phyloP scores from a whole-genome alignment of 2,888 invertebrate genomes.

The Drosophila rubida region DNA sequence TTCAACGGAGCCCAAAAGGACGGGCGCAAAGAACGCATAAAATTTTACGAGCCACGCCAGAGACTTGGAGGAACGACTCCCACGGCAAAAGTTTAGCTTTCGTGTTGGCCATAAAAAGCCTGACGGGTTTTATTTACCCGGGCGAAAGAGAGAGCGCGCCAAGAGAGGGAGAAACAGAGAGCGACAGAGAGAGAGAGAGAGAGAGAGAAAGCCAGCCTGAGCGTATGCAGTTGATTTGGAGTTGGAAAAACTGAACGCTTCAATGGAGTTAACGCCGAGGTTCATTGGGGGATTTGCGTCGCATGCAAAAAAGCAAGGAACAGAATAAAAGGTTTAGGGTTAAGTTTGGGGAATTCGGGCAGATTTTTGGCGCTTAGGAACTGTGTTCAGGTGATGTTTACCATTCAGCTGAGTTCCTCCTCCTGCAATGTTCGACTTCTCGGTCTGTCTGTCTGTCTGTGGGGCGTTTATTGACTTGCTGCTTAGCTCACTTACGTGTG shows the following conservation, averaged over 20 bases:
- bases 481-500: constrained; percentile 47
- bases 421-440: not conserved
- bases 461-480: constrained; percentile 65
- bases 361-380: constrained; percentile 25
- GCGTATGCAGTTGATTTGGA: constrained; percentile 71
- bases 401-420: constrained; percentile 4
- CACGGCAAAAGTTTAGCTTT: constrained; percentile 76
- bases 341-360: constrained; percentile 33
- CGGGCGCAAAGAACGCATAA: constrained; percentile 76
- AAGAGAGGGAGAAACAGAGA: not conserved
- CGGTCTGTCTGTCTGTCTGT: constrained; percentile 19
- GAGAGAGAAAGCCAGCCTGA: constrained; percentile 9
- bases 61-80: constrained; percentile 61
- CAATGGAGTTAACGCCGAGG: constrained; percentile 61
- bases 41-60: constrained; percentile 73
- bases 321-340: constrained; percentile 51
- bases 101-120: constrained; percentile 74
- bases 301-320: constrained; percentile 19
- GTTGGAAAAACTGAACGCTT: constrained; percentile 63
- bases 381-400: constrained; percentile 65
- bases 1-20: constrained; percentile 53
- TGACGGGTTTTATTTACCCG: constrained; percentile 42
- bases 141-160: not conserved
- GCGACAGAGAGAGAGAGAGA: not conserved
- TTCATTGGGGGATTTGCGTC: constrained; percentile 65